A percentile compares a stretch with the other conserved stretches of the same genome.
phyloP scores from a whole-genome alignment of 2,113 vertebrate genomes.

The Illadopsis cleaveri region DNA sequence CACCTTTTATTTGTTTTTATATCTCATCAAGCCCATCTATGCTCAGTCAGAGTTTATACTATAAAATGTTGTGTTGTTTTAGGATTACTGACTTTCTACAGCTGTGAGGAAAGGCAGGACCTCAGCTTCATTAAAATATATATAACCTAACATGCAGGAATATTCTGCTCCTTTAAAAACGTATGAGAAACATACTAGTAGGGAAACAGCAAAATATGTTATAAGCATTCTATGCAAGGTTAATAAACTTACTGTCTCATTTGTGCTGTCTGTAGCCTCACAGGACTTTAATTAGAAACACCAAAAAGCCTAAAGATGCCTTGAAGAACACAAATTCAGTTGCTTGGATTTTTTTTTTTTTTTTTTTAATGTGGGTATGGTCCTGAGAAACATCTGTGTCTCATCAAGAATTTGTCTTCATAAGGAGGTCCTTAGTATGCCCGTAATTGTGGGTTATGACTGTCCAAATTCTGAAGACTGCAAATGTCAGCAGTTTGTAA shows the following conservation, averaged over 20 bases:
- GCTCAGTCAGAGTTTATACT: background rate
- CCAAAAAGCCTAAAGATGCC: background rate
- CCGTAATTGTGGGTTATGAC: slow-evolving; percentile 42
- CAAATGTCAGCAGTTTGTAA: slow-evolving; percentile 46
- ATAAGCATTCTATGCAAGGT: background rate
- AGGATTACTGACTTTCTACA: background rate
- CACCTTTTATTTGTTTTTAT: background rate
- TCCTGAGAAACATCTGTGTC: slow-evolving; percentile 51
- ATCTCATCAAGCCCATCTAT: background rate
- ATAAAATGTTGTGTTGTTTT: background rate
- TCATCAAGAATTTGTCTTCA: slow-evolving; percentile 49
- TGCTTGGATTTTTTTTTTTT: background rate
- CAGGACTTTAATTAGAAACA: background rate
- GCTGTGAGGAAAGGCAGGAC: background rate
- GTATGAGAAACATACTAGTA: background rate
- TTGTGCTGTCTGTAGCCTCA: background rate
- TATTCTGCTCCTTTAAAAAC: background rate
- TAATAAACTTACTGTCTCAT: background rate
- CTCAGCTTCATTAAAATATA: background rate
- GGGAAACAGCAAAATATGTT: background rate
- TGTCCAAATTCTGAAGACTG: slow-evolving; percentile 44
- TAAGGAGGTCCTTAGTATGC: slow-evolving; percentile 14
- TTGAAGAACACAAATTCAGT: background rate
- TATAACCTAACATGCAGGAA: background rate
- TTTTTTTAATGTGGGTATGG: background rate